Evolutionary conservation across 2,888 invertebrate species (phyloP), one percentile per base, ranked within the genome.

Genomic region (Micoletzkya japonica): DNA sequence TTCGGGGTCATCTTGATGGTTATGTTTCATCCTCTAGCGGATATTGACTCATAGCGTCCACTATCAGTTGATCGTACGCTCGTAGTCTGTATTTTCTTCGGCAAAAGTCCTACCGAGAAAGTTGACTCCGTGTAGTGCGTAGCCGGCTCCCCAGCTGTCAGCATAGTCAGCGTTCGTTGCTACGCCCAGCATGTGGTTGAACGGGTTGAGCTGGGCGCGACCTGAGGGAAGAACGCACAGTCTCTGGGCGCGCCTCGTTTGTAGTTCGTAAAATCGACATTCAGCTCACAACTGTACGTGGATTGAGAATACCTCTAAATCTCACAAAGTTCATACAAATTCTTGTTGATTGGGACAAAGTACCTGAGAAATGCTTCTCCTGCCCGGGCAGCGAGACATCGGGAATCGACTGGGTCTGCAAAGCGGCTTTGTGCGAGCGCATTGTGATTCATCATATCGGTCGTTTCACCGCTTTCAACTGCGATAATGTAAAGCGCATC

Each of bases 331-430:
- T n/a, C n/a, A n/a, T n/a, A n/a, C n/a, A n/a, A n/a, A n/a, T n/a
- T n/a, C n/a, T n/a, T n/a, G n/a, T n/a, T n/a, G n/a, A n/a, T n/a
- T n/a, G n/a, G n/a, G n/a, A n/a, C n/a, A n/a, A n/a, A 56, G 76
- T 76, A 49, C 77, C 77, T 14, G 77, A 76, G 70, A 77, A 77
- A 70, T 77, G 75, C 52, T 77, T 77, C 56, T 77, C 72, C 39
- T 77, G 77, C 34, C 77, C 76, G 14, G 77, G 77, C 10, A 77
- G 67, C 26, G 77, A 77, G 28, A 77, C 76, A 70, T 77, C 77
- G 24, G 77, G 77, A 20, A 77, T 73, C 28, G 77, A 66, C 64
- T 77, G 77, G 1, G 76, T 76, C 74, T 74, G 50, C n/a, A 58
- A 10, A 58, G 1, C 4, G 26, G 14, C 4, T 20, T 20, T 10